Evolutionary conservation across 2,888 invertebrate species (phyloP).

Genomic region (Drosophila emarginata): DNA sequence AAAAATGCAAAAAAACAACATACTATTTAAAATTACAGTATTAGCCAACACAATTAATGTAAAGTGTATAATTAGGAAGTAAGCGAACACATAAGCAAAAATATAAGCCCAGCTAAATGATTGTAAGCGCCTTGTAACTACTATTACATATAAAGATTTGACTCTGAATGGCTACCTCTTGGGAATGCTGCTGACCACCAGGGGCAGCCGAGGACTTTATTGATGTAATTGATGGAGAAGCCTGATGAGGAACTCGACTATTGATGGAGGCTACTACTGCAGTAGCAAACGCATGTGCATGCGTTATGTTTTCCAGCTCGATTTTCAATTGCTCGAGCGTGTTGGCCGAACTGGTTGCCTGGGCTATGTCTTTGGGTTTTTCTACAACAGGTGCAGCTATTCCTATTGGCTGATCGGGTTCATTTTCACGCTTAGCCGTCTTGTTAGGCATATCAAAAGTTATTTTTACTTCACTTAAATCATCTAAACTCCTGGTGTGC

Average conservation of each 20-base stretch:
- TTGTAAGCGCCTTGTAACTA: conserved; percentile 1
- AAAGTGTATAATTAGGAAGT: neutral
- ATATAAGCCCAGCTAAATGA: conserved; percentile 1
- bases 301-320: conserved; percentile 84
- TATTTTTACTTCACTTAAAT: conserved; percentile 67
- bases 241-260: conserved; percentile 58
- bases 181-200: conserved; percentile 44
- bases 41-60: conserved; percentile 5
- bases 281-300: conserved; percentile 82
- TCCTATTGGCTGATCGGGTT: neutral
- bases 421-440: conserved; percentile 25
- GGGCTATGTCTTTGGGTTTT: conserved; percentile 55
- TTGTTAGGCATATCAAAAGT: conserved; percentile 68
- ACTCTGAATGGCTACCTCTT: conserved; percentile 59
- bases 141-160: conserved; percentile 17
- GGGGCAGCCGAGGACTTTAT: conserved; percentile 45
- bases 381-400: conserved; percentile 33
- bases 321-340: conserved; percentile 85
- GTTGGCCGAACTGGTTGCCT: conserved; percentile 80
- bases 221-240: conserved; percentile 58
- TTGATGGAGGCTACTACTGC: conserved; percentile 73
- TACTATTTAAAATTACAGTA: neutral
- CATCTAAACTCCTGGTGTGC: conserved; percentile 69
- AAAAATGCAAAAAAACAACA: neutral
- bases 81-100: conserved; percentile 8